Conservation (phyloP, 2,113 vertebrate species). For the Merops nubicus region DNA sequence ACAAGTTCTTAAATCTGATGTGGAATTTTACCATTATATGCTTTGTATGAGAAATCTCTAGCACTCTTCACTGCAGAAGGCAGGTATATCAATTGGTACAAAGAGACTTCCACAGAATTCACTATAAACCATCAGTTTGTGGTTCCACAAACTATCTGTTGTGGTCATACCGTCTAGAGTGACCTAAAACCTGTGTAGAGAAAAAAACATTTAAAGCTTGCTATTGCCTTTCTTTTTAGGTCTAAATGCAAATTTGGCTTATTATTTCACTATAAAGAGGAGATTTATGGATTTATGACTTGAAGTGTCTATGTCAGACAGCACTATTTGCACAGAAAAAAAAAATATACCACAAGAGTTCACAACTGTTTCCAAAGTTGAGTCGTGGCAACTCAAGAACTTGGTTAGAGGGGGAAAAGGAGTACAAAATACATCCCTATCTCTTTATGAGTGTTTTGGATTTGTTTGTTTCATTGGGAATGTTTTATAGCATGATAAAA, state of each 20-base stretch:
- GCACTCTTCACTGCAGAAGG: background rate
- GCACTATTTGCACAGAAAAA: background rate
- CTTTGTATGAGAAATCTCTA: background rate
- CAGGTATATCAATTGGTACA: background rate
- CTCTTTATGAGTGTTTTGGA: background rate
- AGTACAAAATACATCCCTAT: background rate
- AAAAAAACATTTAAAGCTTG: background rate
- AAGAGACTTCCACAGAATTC: background rate
- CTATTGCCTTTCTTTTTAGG: background rate
- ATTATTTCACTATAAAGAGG: background rate
- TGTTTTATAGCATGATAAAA: background rate
- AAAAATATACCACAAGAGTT: no score
- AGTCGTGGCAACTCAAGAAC: background rate
- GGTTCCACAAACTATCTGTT: no score
- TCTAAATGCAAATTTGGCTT: background rate
- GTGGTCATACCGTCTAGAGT: no score
- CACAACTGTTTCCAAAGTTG: no score
- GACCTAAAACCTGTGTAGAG: background rate
- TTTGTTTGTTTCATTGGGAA: background rate
- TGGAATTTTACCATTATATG: background rate
- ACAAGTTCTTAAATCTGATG: background rate
- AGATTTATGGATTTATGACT: background rate
- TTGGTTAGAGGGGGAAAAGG: background rate
- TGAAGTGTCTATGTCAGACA: background rate
- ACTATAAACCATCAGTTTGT: background rate